phyloP scores from a whole-genome alignment of 2,888 invertebrate genomes.

The Latrodectus elegans region DNA sequence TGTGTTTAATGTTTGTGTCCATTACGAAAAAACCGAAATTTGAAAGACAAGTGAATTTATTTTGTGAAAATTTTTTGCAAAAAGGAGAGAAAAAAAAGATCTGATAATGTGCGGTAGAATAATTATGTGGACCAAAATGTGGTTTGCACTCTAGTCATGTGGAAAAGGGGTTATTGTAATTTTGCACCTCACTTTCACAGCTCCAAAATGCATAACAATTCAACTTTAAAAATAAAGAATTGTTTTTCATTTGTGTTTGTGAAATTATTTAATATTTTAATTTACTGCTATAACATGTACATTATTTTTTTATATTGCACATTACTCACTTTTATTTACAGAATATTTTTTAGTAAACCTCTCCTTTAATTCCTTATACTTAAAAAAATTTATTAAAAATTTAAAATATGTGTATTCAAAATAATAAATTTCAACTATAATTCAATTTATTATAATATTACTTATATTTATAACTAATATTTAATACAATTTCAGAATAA shows the following conservation, averaged over 20 bases:
- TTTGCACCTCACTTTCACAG: not conserved
- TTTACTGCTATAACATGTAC: not conserved
- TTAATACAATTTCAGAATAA: too few relatives aligned
- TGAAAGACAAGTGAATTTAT: not conserved
- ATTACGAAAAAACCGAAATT: too few relatives aligned
- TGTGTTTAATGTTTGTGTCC: too few relatives aligned
- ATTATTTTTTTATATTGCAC: too few relatives aligned
- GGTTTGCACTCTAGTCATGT: constrained; percentile 62
- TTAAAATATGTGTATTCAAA: too few relatives aligned
- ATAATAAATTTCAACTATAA: too few relatives aligned
- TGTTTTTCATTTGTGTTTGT: not conserved
- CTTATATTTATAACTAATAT: too few relatives aligned
- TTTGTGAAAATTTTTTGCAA: not conserved
- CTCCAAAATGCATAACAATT: not conserved
- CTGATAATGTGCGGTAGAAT: not conserved
- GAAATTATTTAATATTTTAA: not conserved
- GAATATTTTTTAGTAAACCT: too few relatives aligned
- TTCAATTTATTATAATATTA: too few relatives aligned
- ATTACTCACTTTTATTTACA: too few relatives aligned
- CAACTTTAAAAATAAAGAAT: constrained; percentile 7
- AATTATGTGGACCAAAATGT: not conserved
- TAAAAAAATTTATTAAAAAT: too few relatives aligned
- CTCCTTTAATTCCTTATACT: too few relatives aligned
- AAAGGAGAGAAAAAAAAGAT: not conserved
- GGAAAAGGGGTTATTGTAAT: constrained; percentile 1